Evolutionary conservation across 1,140 invertebrate genomes (phyloP).

Genomic region (Tribolium madens): DNA sequence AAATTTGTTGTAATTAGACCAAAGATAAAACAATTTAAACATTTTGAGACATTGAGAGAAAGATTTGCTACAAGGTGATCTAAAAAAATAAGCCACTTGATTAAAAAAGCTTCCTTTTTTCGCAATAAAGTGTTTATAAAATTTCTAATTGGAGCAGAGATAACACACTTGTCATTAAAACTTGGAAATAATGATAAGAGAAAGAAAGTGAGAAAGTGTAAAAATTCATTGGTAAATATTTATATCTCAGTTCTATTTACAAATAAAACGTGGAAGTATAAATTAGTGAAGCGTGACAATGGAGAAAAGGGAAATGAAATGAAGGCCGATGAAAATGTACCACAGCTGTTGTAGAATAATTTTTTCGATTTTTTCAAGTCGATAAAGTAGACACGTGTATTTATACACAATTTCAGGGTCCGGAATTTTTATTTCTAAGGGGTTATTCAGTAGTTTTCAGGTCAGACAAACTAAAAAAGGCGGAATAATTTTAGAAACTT

Average conservation of each 20-base stretch:
- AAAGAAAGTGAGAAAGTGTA: neutral
- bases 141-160: neutral
- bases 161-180: neutral
- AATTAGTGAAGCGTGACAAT: neutral
- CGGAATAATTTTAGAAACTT: conserved; percentile 21
- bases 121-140: too few species aligned
- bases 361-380: neutral
- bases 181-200: neutral
- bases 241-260: neutral
- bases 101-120: too few species aligned
- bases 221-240: conserved; percentile 7
- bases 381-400: neutral
- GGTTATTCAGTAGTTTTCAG: neutral
- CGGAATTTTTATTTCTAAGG: too few species aligned
- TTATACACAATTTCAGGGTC: neutral
- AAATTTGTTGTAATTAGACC: too few species aligned
- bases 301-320: conserved; percentile 1
- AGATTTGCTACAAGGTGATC: too few species aligned
- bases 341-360: neutral
- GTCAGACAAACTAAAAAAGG: conserved; percentile 10
- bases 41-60: too few species aligned
- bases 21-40: too few species aligned
- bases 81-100: too few species aligned
- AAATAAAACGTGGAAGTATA: conserved; percentile 10
- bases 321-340: neutral